Conservation (phyloP, 2,888 invertebrate species). For the Trichopoda pennipes region DNA sequence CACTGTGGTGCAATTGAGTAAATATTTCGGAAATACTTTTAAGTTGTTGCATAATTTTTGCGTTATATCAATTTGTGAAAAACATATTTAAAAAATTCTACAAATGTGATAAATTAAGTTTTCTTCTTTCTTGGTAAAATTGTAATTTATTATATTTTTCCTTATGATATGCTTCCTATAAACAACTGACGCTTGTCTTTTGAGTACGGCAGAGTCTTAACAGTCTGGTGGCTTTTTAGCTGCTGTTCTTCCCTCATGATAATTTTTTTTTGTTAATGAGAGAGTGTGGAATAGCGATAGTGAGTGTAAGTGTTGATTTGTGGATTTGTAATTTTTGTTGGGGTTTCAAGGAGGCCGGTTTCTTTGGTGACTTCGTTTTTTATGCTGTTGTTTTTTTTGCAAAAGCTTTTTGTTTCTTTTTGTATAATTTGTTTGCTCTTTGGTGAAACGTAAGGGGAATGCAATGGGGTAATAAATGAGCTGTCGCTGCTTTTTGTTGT, state of each 20-base stretch:
- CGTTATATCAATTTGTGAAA: slow-evolving; percentile 47
- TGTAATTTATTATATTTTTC: slow-evolving; percentile 20
- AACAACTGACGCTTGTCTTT: slow-evolving; percentile 68
- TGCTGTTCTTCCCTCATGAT: slow-evolving; percentile 38
- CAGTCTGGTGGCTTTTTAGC: slow-evolving; percentile 51
- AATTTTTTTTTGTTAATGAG: slow-evolving; percentile 32
- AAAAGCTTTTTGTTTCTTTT: slow-evolving; percentile 16
- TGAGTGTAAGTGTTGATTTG: too few species aligned
- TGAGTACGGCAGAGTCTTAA: slow-evolving; percentile 68
- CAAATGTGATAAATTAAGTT: slow-evolving; percentile 28
- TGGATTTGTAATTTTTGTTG: neutral
- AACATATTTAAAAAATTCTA: slow-evolving; percentile 19
- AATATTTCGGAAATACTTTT: slow-evolving; percentile 60
- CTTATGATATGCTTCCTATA: slow-evolving; percentile 68
- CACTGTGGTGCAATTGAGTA: slow-evolving; percentile 39
- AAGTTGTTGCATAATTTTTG: slow-evolving; percentile 37
- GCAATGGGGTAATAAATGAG: slow-evolving; percentile 1
- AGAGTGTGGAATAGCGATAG: slow-evolving; percentile 2
- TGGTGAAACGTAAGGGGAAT: slow-evolving; percentile 20
- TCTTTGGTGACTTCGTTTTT: neutral
- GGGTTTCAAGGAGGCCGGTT: slow-evolving; percentile 38
- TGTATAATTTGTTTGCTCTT: neutral
- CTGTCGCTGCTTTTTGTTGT: neutral
- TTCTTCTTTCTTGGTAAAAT: too few species aligned
- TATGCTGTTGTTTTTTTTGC: slow-evolving; percentile 19